Conservation (phyloP, 2,797 vertebrate genomes). For the Manis pentadactyla region DNA sequence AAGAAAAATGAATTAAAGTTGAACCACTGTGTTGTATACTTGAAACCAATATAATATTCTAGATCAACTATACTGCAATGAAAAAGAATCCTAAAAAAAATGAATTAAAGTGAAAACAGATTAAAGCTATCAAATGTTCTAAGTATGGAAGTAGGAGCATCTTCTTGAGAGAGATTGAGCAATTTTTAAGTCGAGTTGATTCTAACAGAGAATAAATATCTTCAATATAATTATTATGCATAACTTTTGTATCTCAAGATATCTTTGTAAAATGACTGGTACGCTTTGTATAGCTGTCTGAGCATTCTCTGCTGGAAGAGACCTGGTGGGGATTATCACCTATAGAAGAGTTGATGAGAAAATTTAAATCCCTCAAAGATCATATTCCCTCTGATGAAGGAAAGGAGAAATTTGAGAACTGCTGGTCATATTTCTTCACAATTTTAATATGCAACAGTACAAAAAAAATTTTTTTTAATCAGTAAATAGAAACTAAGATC, state of each 20-base stretch:
- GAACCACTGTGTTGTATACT: too few relatives aligned
- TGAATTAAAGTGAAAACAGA: background rate
- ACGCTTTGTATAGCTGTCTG: background rate
- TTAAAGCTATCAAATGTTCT: background rate
- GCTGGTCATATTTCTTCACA: background rate
- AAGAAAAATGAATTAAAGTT: background rate
- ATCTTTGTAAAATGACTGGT: background rate
- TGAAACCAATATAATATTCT: too few relatives aligned
- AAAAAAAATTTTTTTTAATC: constrained; percentile 3
- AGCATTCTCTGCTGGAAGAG: background rate
- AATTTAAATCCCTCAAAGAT: background rate
- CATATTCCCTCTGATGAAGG: background rate
- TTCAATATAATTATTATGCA: background rate
- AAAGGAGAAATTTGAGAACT: background rate
- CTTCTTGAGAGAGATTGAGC: background rate
- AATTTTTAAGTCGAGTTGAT: background rate
- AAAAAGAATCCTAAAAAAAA: background rate
- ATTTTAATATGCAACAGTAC: background rate
- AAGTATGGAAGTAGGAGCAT: background rate
- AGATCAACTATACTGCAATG: too few relatives aligned
- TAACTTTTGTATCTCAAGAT: background rate
- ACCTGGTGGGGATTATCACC: background rate
- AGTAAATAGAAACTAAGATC: background rate
- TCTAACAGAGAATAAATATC: background rate
- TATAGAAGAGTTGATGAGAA: background rate